phyloP scores from a whole-genome alignment of 2,113 vertebrate species.

The Pseudolaguvia tuberculata region DNA sequence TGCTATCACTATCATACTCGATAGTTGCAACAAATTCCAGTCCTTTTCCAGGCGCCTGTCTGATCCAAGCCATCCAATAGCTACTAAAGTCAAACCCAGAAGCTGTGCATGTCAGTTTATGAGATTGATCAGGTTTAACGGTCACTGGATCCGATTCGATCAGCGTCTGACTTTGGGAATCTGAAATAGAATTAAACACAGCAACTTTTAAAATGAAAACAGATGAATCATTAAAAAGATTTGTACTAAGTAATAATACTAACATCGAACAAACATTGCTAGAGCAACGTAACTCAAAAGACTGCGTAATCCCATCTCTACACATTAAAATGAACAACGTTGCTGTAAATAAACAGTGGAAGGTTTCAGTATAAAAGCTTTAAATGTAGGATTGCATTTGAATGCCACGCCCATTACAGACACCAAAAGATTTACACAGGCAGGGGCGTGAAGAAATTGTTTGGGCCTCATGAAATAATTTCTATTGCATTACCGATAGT shows the following conservation, averaged over 20 bases:
- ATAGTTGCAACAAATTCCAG: not conserved
- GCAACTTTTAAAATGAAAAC: too few species aligned
- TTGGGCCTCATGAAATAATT: too few species aligned
- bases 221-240: not conserved
- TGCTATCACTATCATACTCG: not conserved
- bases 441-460: too few species aligned
- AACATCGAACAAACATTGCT: not conserved
- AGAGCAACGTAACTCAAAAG: not conserved
- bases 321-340: not conserved
- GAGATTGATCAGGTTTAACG: not conserved
- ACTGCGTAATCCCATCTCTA: not conserved
- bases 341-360: conserved; percentile 4
- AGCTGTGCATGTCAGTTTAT: not conserved
- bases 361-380: conserved; percentile 3
- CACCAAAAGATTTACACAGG: not conserved
- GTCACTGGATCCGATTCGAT: not conserved
- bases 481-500: too few species aligned
- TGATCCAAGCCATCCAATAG: conserved; percentile 3
- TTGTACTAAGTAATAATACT: not conserved
- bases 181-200: too few species aligned
- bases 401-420: not conserved
- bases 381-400: not conserved
- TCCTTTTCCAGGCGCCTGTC: not conserved
- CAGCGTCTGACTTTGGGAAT: too few species aligned
- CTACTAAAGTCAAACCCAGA: conserved; percentile 29